Evolutionary conservation across 1,140 invertebrate genomes (phyloP).

Genomic region (Zaprionus gabonicus): DNA sequence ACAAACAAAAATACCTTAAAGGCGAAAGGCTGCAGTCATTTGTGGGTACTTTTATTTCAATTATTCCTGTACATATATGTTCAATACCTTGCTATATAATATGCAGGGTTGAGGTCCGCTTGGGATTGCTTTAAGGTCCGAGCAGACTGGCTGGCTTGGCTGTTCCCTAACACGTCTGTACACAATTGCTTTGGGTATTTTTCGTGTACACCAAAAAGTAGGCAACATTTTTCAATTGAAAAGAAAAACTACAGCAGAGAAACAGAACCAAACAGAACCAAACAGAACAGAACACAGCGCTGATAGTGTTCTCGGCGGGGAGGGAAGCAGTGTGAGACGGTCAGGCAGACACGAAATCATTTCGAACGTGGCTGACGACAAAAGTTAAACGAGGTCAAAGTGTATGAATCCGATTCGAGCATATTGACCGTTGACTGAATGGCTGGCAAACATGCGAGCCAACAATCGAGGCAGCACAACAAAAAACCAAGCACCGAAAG

Average conservation of each 20-base stretch:
- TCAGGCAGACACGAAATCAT: slow-evolving; percentile 60
- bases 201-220: slow-evolving; percentile 53
- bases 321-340: background rate
- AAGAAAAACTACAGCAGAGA: slow-evolving; percentile 38
- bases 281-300: slow-evolving; percentile 60
- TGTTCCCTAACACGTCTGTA: slow-evolving; percentile 47
- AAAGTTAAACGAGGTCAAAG: slow-evolving; percentile 68
- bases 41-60: slow-evolving; percentile 34
- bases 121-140: slow-evolving; percentile 28
- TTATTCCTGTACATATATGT: slow-evolving; percentile 25
- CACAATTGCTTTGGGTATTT: slow-evolving; percentile 46
- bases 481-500: slow-evolving; percentile 24
- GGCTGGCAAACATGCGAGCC: slow-evolving; percentile 56
- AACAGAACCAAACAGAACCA: too few relatives aligned
- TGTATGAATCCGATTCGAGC: slow-evolving; percentile 57
- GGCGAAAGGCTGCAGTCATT: background rate
- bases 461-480: slow-evolving; percentile 31
- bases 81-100: background rate
- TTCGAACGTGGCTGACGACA: slow-evolving; percentile 58
- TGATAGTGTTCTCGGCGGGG: slow-evolving; percentile 50
- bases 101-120: background rate
- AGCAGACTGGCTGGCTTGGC: slow-evolving; percentile 47
- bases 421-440: slow-evolving; percentile 70
- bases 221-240: slow-evolving; percentile 64
- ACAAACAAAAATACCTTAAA: background rate